Base-by-base conservation (phyloP, 2,888 invertebrate genomes). In the Meiosimyza platycephala region DNA sequence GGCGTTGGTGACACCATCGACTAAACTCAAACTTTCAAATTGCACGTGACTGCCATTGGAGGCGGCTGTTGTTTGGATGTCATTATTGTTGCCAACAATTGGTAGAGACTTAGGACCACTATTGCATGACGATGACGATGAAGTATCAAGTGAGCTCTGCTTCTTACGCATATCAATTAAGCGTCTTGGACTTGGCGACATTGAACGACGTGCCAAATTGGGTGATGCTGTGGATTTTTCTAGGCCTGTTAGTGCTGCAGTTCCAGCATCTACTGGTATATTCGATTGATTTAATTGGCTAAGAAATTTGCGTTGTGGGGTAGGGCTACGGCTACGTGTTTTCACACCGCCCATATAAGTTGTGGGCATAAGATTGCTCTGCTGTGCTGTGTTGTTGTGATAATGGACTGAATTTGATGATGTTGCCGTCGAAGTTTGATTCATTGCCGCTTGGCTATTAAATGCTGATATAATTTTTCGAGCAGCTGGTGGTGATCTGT, bases 301-400 rank as follows among this genome's bases (percentile, higher is more conserved):
- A 52, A 81, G 84, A 83, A 83, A 89, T 83, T 87, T 90, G 78
- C 84, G 89, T 81, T 87, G 89, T 60, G 87, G 89, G 74, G 88
- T 90, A 47, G 88, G 90, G 83, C 88, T 90, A 74, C 89, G 87
- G 75, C 89, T 89, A 76, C 88, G 88, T 80, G 87, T 88, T 76
- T 85, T 85, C 7, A 79, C 79, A n/a, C 77, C 76, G 48, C 77
- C 75, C 33, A 76, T 75, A 62, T 76, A 77, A 68, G 77, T 80
- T 65, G 78, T 80, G 18, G 82, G 85, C 64, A 85, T 81, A 15
- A 83, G 75, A 50, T 71, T 77, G 63, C 13, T 40, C 33, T 51
- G 55, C n/a, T 67, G 51, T 72, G 69, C 18, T 65, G 11, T 55
- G 73, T 78, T 55, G 73, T 78, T 68, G 76, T 73, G 69, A 74